Conservation (phyloP, 2,888 invertebrate genomes). For the Stenotaenia linearis region DNA sequence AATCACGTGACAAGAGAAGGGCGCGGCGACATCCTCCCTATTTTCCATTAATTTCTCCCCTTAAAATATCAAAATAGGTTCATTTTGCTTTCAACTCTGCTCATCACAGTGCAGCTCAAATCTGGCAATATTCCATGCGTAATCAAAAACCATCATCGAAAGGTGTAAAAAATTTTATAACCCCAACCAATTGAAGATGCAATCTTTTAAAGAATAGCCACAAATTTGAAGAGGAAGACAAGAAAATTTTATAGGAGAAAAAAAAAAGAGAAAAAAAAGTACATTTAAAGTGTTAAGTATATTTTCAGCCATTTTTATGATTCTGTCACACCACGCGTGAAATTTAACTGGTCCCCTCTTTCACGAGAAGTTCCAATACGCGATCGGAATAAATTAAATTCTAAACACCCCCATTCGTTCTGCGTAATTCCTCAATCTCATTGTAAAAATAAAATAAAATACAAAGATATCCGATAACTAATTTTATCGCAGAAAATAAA, state of each 20-base stretch:
- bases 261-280: background rate
- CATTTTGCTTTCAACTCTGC: background rate
- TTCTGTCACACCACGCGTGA: background rate
- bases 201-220: background rate
- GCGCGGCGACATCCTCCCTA: background rate
- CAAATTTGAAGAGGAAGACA: background rate
- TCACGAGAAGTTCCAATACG: background rate
- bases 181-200: slow-evolving; percentile 7
- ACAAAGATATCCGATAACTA: no score
- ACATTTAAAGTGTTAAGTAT: background rate
- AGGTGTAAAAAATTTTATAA: background rate
- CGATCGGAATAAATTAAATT: background rate
- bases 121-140: slow-evolving; percentile 13
- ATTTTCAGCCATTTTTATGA: slow-evolving; percentile 6
- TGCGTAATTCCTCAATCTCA: background rate
- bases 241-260: background rate
- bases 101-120: background rate
- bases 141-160: slow-evolving; percentile 7
- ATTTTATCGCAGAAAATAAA: no score
- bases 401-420: background rate
- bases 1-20: background rate
- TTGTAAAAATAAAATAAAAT: no score
- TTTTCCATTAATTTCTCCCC: background rate
- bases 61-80: background rate
- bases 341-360: background rate